Evolutionary conservation across 2,888 invertebrate genomes (phyloP).

Genomic region (Ophraella communa): DNA sequence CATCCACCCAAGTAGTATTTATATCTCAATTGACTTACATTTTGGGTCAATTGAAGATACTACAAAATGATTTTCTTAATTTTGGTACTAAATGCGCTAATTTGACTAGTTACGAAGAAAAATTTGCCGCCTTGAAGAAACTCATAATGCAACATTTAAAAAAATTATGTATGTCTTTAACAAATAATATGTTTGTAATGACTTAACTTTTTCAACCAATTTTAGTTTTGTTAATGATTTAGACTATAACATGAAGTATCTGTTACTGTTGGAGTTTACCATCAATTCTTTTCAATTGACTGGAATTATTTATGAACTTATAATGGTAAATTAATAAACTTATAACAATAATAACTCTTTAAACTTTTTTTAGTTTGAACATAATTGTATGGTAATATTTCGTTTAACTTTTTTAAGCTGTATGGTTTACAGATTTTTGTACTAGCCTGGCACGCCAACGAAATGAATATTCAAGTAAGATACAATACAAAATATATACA

Average conservation of each 20-base stretch:
- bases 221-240: constrained; percentile 18
- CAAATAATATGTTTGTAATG: too few relatives aligned
- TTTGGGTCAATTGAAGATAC: constrained; percentile 14
- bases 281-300: constrained; percentile 23
- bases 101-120: background rate
- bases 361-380: constrained; percentile 13
- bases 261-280: constrained; percentile 21
- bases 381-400: constrained; percentile 6
- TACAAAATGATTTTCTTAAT: constrained; percentile 14
- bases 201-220: background rate
- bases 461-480: constrained; percentile 21
- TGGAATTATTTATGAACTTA: constrained; percentile 13
- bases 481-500: background rate
- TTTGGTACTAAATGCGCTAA: constrained; percentile 1
- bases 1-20: constrained; percentile 13
- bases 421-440: constrained; percentile 25
- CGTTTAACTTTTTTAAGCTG: constrained; percentile 12
- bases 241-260: constrained; percentile 20
- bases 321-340: constrained; percentile 16
- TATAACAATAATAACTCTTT: too few relatives aligned
- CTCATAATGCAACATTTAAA: constrained; percentile 14
- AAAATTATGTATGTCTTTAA: constrained; percentile 21
- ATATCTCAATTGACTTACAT: constrained; percentile 21
- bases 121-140: constrained; percentile 3
- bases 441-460: constrained; percentile 23